These are phyloP conservation scores for Serranus cabrilla DNA, from an alignment of 2,797 vertebrate species.

Conservation along the genomic window DNA sequence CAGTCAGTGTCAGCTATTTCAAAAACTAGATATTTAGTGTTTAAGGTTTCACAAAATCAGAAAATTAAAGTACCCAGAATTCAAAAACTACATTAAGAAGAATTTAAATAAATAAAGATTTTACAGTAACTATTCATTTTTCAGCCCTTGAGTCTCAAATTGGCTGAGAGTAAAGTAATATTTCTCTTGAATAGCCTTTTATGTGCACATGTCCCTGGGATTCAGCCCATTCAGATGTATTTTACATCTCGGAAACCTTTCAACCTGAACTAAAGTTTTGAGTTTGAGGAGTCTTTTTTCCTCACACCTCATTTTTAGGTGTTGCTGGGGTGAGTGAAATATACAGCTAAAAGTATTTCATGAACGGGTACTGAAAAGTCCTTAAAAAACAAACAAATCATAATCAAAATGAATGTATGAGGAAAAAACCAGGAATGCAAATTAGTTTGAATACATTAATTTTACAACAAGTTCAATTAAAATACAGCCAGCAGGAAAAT, in stretches of 20 bases:
- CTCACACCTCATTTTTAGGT: not conserved
- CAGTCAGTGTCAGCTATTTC: not conserved
- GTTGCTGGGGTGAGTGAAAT: no score
- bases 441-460: no score
- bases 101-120: no score
- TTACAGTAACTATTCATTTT: not conserved
- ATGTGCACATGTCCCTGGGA: not conserved
- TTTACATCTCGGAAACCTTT: not conserved
- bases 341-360: no score
- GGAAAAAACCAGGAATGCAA: no score
- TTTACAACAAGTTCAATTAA: no score
- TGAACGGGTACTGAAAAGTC: no score
- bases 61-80: not conserved
- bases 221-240: not conserved
- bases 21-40: not conserved
- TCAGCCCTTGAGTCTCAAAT: not conserved
- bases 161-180: not conserved
- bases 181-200: not conserved
- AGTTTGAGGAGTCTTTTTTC: not conserved
- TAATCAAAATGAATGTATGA: no score
- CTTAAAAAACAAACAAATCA: no score
- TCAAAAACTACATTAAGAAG: not conserved
- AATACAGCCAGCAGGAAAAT: no score
- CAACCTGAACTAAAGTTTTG: not conserved
- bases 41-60: not conserved